Conservation (phyloP, 2,113 vertebrate species). For the Oenanthe oenanthe region DNA sequence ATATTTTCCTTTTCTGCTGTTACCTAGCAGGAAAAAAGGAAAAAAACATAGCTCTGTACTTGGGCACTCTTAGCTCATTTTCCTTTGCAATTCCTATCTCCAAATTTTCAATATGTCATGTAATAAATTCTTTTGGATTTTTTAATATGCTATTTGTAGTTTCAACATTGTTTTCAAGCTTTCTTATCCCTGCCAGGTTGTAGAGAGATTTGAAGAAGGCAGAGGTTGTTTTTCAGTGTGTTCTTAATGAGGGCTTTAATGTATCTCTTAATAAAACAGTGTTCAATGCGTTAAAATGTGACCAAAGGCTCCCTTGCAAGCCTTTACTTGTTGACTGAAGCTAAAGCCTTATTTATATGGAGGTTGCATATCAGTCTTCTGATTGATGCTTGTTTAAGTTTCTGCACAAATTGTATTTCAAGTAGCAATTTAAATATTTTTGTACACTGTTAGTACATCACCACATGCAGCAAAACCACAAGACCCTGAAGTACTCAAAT, state of each 20-base stretch:
- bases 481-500: not conserved
- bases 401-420: constrained; percentile 38
- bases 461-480: constrained; percentile 24
- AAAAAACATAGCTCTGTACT: not conserved
- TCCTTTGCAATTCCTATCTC: not conserved
- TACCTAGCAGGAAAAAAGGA: not conserved
- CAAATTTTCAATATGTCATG: not conserved
- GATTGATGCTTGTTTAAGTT: constrained; percentile 8
- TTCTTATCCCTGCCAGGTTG: not conserved
- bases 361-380: not conserved
- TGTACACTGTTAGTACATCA: not conserved
- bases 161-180: not conserved
- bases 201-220: not conserved
- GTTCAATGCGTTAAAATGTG: not conserved
- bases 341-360: not conserved
- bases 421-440: constrained; percentile 34
- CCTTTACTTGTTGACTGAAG: not conserved
- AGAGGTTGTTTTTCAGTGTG: not conserved
- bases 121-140: not conserved
- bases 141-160: not conserved
- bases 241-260: not conserved
- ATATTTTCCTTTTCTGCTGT: not conserved
- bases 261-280: not conserved
- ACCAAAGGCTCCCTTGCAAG: constrained; percentile 8
- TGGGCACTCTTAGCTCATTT: not conserved